Percentiles rank a stretch among this genome's conserved stretches.
Conservation (phyloP, 2,113 vertebrate genomes). For the Potamarius usumacintae region DNA sequence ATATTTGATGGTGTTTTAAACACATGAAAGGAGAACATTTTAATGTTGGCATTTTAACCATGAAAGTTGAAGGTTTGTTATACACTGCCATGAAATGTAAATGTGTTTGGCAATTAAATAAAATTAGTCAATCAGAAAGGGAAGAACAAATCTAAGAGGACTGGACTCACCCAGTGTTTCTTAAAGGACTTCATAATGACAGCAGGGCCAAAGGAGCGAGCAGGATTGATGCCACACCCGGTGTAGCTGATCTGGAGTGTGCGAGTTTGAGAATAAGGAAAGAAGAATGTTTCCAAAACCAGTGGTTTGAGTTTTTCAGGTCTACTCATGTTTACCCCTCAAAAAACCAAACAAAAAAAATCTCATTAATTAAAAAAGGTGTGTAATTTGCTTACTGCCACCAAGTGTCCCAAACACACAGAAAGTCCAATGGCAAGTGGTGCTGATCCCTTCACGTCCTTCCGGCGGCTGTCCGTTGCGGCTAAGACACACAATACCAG, state of each 20-base stretch:
- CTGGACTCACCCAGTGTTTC: conserved; percentile 81
- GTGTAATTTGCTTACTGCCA: conserved; percentile 71
- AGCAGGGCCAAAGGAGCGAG: conserved; percentile 81
- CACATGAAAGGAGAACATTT: no score
- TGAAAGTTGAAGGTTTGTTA: background rate
- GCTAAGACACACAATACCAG: conserved; percentile 83
- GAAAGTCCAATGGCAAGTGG: conserved; percentile 82
- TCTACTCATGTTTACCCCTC: no score
- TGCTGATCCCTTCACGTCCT: conserved; percentile 71
- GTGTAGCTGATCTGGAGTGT: conserved; percentile 82
- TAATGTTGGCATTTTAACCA: no score
- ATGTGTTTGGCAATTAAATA: background rate
- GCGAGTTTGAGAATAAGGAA: background rate
- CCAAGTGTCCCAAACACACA: conserved; percentile 80
- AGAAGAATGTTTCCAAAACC: background rate
- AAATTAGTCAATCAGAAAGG: background rate
- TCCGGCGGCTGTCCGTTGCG: conserved; percentile 76
- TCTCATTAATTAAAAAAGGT: background rate
- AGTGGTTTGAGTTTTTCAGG: background rate
- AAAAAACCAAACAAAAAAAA: no score
- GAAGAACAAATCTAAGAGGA: background rate
- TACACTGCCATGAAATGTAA: no score
- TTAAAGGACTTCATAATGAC: conserved; percentile 73
- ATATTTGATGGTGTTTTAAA: no score
- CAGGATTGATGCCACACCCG: conserved; percentile 84